Base-by-base conservation (phyloP, 2,888 invertebrate species). In the Coenonympha glycerion region DNA sequence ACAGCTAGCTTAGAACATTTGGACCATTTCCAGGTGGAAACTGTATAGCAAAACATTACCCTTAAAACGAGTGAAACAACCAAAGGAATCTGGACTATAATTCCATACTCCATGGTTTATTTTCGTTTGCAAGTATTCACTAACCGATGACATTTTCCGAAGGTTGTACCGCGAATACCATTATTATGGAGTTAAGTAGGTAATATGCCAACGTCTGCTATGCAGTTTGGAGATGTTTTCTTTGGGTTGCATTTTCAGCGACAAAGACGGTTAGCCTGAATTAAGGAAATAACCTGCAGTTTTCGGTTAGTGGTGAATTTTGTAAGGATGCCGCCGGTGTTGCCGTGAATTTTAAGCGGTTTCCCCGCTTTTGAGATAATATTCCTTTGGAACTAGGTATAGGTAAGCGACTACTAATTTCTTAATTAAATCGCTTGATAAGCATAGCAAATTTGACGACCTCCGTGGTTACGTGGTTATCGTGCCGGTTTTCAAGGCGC, bases 21-120 rank as follows among this genome's bases (percentile, higher is more conserved):
- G 65, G 65, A 64, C 48, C 46, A 53, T 49, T 59, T 65, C 65
- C 64, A 64, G 59, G 53, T 56, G 42, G 45, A 41, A 48, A 57
- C 51, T 55, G 41, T 37, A 47, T 34, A 34, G 21, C 44, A 37
- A 42, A 46, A 26, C 50, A 11, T 48, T 34, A 21, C 3, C 18
- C 22, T 36, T 5, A 26, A 44, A 47, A 22, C 9, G 16, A 6
- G 26, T 13, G 16, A 21, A 4, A n/a, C 16, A 8, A 11, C 2
- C 13, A 41, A 13, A 2, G 16, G n/a, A 53, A 8, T 50, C n/a
- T 8, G 28, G 18, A 39, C 42, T 42, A 42, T 53, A 26, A 2
- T 0, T n/a, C 2, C 18, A 13, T 3, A 3, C 0, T 1, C 16
- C 24, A 46, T 24, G 34, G 51, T 39, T 13, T 33, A 47, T 22